These are phyloP conservation scores for Lasioglossum morio DNA, from an alignment of 2,888 invertebrate genomes.

Conservation along the genomic window DNA sequence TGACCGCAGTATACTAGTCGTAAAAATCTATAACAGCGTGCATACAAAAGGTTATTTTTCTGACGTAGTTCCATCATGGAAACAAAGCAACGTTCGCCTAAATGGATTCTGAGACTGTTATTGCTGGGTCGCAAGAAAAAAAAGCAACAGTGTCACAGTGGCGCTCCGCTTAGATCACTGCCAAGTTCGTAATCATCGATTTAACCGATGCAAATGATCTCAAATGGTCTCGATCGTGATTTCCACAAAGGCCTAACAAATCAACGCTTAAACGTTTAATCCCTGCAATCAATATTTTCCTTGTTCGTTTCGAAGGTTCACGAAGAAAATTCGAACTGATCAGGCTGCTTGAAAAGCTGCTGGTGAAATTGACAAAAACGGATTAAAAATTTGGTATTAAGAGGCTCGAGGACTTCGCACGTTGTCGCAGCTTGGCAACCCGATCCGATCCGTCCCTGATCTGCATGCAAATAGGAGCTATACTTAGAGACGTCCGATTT, in stretches of 20 bases:
- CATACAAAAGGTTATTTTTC: neutral
- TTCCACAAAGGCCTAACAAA: neutral
- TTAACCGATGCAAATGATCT: constrained; percentile 13
- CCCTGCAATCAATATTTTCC: neutral
- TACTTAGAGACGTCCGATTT: constrained; percentile 78
- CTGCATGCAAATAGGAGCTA: constrained; percentile 73
- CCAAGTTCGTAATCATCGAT: constrained; percentile 56
- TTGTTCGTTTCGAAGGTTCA: neutral
- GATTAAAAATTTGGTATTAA: constrained; percentile 35
- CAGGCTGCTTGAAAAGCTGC: neutral
- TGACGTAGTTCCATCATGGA: constrained; percentile 16
- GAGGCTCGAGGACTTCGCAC: constrained; percentile 33
- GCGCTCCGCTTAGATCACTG: constrained; percentile 41
- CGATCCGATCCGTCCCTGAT: constrained; percentile 69
- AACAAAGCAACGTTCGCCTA: neutral
- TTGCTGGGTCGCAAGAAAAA: constrained; percentile 34
- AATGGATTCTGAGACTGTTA: constrained; percentile 32
- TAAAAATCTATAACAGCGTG: neutral
- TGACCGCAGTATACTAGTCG: constrained; percentile 3
- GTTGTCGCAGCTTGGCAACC: constrained; percentile 64
- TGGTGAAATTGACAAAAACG: neutral
- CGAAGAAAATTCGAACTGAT: neutral
- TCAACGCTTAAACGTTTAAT: neutral
- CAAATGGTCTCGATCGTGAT: constrained; percentile 14
- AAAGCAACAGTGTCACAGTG: constrained; percentile 50